Conservation (phyloP, 1,140 invertebrate species). For the Sarcophaga peregrina region DNA sequence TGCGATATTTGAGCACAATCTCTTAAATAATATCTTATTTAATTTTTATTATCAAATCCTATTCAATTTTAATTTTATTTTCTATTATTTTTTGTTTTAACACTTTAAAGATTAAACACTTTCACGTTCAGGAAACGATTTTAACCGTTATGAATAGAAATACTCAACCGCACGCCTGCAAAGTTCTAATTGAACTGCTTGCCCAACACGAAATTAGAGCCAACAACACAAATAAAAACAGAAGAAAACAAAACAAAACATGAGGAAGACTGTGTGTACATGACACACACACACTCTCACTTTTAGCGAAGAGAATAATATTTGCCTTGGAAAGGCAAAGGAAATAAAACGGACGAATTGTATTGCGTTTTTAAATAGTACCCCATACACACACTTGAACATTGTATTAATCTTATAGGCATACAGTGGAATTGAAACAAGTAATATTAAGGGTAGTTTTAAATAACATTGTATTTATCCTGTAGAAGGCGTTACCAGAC, state of each 20-base stretch:
- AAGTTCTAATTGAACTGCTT: conserved; percentile 40
- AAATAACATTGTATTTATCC: conserved; percentile 16
- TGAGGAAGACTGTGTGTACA: not conserved
- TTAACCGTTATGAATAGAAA: not conserved
- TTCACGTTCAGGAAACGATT: not conserved
- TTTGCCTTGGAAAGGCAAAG: too few species aligned
- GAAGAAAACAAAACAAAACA: not conserved
- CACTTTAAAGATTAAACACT: not conserved
- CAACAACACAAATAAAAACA: not conserved
- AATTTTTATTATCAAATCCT: conserved; percentile 1
- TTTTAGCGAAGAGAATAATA: not conserved
- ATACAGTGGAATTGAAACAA: not conserved
- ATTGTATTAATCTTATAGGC: not conserved
- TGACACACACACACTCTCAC: not conserved
- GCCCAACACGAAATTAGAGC: not conserved
- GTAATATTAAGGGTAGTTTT: conserved; percentile 23
- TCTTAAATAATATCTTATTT: not conserved
- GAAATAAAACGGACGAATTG: conserved; percentile 20
- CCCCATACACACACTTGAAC: not conserved
- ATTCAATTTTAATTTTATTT: not conserved
- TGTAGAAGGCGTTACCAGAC: conserved; percentile 32
- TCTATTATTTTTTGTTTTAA: not conserved
- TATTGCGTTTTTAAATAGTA: not conserved
- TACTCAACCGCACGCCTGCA: conserved; percentile 24
- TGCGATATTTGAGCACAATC: not conserved